Conservation (phyloP, 2,888 invertebrate genomes). For the Ommatoiulus sabulosus region DNA sequence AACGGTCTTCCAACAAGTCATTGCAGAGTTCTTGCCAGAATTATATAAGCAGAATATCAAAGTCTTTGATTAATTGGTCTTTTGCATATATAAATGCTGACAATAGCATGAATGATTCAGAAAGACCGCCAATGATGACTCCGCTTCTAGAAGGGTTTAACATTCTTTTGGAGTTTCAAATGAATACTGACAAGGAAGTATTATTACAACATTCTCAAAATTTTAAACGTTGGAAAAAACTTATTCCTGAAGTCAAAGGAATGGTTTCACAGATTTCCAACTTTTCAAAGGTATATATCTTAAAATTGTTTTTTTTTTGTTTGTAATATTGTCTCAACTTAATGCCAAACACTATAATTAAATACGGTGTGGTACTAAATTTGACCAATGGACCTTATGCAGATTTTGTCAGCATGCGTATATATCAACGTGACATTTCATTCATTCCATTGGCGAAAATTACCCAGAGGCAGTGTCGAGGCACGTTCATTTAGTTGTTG, state of each 20-base stretch:
- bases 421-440: too few relatives aligned
- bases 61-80: neutral
- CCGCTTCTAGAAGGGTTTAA: neutral
- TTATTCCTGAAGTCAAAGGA: neutral
- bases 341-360: neutral
- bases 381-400: too few relatives aligned
- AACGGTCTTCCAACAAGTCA: conserved; percentile 13
- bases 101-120: neutral
- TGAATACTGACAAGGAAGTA: conserved; percentile 37
- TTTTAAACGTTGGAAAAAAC: conserved; percentile 47
- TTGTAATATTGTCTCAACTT: neutral
- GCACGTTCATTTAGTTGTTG: too few relatives aligned
- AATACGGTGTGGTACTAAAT: neutral
- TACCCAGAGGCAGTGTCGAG: too few relatives aligned
- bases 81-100: neutral
- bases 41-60: conserved; percentile 10
- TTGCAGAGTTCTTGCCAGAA: conserved; percentile 7
- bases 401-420: too few relatives aligned
- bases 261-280: neutral
- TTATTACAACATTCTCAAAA: neutral
- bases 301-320: neutral
- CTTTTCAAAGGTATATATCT: neutral
- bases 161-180: conserved; percentile 17
- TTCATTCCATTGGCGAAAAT: too few relatives aligned
- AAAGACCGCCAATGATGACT: neutral